Percentiles rank a stretch among this genome's conserved stretches.
Conservation (phyloP, 2,797 vertebrate genomes). For the Onychomys torridus region DNA sequence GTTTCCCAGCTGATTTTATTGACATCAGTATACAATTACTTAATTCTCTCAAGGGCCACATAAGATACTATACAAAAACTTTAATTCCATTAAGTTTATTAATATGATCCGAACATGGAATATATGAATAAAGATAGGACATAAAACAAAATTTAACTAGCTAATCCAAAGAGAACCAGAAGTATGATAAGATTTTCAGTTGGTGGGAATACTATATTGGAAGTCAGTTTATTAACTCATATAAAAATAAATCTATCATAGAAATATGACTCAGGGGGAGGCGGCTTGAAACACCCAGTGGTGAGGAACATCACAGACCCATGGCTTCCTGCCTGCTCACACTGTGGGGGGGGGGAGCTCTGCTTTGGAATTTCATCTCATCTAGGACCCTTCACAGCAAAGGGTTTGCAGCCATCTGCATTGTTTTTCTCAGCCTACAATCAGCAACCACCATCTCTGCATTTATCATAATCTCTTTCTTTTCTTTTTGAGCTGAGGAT, state of each 20-base stretch:
- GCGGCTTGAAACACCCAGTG: not conserved
- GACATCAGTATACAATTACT: not conserved
- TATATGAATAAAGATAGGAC: conserved; percentile 66
- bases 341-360: fast-evolving
- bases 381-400: not conserved
- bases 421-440: not conserved
- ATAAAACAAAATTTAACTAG: conserved; percentile 76
- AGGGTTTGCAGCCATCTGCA: not conserved
- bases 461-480: not conserved
- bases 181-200: not conserved
- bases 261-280: conserved; percentile 59
- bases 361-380: not conserved
- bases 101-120: conserved; percentile 76
- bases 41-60: conserved; percentile 6
- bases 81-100: conserved; percentile 85
- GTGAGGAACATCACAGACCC: fast-evolving
- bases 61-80: conserved; percentile 66
- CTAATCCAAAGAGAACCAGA: conserved; percentile 54
- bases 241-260: conserved; percentile 87
- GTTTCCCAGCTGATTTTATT: not conserved
- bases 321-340: not conserved
- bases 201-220: conserved; percentile 63
- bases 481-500: no score
- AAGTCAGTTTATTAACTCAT: conserved; percentile 81
- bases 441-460: not conserved